Evolutionary conservation across 2,888 invertebrate genomes (phyloP), one percentile per base, ranked within the genome.

Genomic region (Plagodis dolabraria): DNA sequence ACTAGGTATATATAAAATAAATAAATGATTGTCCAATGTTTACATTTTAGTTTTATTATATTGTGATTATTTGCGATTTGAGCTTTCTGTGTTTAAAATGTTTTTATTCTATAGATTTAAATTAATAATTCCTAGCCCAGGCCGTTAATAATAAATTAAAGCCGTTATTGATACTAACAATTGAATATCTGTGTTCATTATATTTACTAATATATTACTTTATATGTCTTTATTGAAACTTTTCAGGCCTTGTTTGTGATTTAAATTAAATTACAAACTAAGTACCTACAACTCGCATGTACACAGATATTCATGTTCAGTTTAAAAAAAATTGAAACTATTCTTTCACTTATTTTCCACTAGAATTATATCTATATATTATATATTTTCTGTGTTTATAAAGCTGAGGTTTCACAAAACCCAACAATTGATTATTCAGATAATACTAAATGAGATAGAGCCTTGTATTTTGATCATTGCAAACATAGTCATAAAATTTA

Each of bases 51-150:
- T 55, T 57, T 60, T 34, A 54, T 63, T 66, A 57, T 7, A 52
- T 69, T 65, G 60, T 63, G 48, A 65, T 67, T 69, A 61, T 57
- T 69, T 69, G 69, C 69, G 33, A 63, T 54, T 64, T 58, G 58
- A 53, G 67, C 67, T 69, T 69, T 67, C 53, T 58, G 63, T 67
- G 67, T 69, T 63, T 51, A 53, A 56, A 51, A 58, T 54, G 60
- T 59, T 52, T 63, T 58, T 36, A 51, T 52, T 52, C 43, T 44
- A 33, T 46, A 45, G 46, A 52, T 43, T 43, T 12, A 12, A 55
- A 43, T 6, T 7, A 48, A 47, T 47, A 53, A 44, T 10, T 43
- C 6, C 1, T 7, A 11, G 12, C 33, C 40, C 40, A 10, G 5
- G 22, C 12, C 36, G 33, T 8, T 22, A 22, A 1, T n/a, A 7